Conservation (phyloP, 2,113 vertebrate species). For the chimpanzee (Pan troglodytes) region NHGRI_mPanTro3-v2.1_pri NC_072407.2:34144501-34145000, state of each 20-base stretch:
- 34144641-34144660: background rate
- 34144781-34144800: background rate
- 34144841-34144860: slow-evolving; percentile 44
- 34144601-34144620: background rate
- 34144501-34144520: background rate
- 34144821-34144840: background rate
- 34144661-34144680: background rate
- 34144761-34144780: background rate
- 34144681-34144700: background rate
- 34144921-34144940: background rate
- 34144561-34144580: background rate
- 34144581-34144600: background rate
- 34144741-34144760: background rate
- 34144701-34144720: background rate
- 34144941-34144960: background rate
- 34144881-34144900: slow-evolving; percentile 47
- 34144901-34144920: slow-evolving; percentile 37
- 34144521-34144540: background rate
- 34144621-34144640: background rate
- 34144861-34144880: slow-evolving; percentile 6
- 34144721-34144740: background rate
- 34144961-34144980: background rate
- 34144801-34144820: background rate
- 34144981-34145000: background rate
- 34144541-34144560: background rate